Conservation (phyloP, 1,140 invertebrate species). For the Formica exsecta region DNA sequence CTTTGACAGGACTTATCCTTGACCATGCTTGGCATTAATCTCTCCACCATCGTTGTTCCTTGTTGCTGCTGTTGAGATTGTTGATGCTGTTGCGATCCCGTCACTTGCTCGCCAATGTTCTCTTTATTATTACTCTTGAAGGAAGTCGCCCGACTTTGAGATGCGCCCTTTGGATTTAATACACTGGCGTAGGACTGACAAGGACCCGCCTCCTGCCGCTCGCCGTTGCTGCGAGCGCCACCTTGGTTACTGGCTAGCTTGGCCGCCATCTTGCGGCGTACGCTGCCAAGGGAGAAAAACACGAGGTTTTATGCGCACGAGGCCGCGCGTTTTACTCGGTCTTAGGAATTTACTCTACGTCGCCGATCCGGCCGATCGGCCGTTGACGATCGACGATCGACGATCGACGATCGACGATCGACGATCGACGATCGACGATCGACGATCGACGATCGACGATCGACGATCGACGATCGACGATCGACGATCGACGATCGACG, state of each 20-base stretch:
- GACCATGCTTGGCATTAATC: slow-evolving; percentile 37
- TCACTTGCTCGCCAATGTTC: slow-evolving; percentile 80
- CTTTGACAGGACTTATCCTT: slow-evolving; percentile 76
- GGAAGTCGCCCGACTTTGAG: slow-evolving; percentile 39
- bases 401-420: no score
- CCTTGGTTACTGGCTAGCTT: slow-evolving; percentile 77
- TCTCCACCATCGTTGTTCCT: slow-evolving; percentile 50
- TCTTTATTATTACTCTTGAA: slow-evolving; percentile 86
- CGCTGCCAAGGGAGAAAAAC: slow-evolving; percentile 73
- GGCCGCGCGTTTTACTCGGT: slow-evolving; percentile 21
- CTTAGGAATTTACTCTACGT: not conserved
- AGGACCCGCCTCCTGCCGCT: slow-evolving; percentile 75
- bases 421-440: no score
- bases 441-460: no score
- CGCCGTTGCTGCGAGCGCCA: slow-evolving; percentile 75
- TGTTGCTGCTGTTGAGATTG: slow-evolving; percentile 16
- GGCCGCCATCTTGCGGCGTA: slow-evolving; percentile 82
- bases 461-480: no score
- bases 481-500: no score
- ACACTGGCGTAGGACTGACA: slow-evolving; percentile 87
- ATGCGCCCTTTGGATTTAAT: slow-evolving; percentile 83
- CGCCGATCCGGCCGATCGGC: not conserved
- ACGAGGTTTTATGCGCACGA: slow-evolving; percentile 75
- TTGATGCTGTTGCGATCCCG: not conserved
- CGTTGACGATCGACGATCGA: not conserved